Evolutionary conservation across 2,888 invertebrate genomes (phyloP), one percentile per base, ranked within the genome.

Genomic region (Chymomyza caudatula): DNA sequence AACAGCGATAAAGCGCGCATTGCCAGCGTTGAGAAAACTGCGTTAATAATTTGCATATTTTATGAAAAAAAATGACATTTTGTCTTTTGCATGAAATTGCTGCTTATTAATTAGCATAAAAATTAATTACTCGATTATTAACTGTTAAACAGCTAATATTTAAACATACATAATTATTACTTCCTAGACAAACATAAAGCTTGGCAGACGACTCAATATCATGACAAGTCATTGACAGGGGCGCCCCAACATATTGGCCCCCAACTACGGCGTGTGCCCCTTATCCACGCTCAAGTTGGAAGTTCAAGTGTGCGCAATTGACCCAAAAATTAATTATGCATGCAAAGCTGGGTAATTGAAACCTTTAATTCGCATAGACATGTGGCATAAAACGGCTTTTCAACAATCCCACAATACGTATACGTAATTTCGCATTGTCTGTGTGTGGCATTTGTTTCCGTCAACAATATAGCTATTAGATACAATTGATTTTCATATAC

Each of bases 311-410:
- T 82, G 74, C 71, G 77, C 78, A 83, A 85, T 83, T 86, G 85
- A 84, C 85, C 84, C 77, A 86, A 76, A 52, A 86, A 84, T 82
- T 86, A 85, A 84, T 84, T 86, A 83, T 86, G 82, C 80, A 86
- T 84, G 85, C 85, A 86, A 76, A 65, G 60, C 43, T 57, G 70
- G 69, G 63, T 69, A 85, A 79, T 74, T 76, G 80, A 73, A 83
- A 68, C 67, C 60, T 59, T 66, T 71, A 76, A 70, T 75, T 65
- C 69, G 76, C 74, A n/a, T 52, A 47, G 29, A 63, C 29, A 37
- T 1, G 8, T 37, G 2, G 29, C 29, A 11, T 37, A 37, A 37
- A 37, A 11, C 29, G 11, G 29, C 29, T 37, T 37, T 37, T 37
- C 25, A 25, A 25, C 11, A 37, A 11, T 37, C 11, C 2, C 8